Base-by-base conservation (phyloP, 1,140 invertebrate genomes). In the Saccostrea echinata region DNA sequence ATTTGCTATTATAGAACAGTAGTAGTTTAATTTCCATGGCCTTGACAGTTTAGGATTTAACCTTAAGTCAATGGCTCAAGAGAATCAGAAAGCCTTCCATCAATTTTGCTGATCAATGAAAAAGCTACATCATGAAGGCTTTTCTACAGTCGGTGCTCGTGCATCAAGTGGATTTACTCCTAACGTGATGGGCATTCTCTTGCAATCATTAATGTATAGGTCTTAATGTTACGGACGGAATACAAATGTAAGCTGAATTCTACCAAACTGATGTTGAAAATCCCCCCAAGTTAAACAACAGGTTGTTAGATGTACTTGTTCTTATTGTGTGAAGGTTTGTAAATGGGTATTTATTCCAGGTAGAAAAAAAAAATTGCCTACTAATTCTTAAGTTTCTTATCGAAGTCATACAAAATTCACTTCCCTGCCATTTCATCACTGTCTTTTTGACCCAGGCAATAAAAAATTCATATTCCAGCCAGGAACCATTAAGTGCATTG, bases 51-150 rank as follows among this genome's bases (percentile, higher is more conserved):
- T 35, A 16, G 68, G 68, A 76, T 76, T 76, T 76, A 76, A 76
- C 68, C 68, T 76, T 76, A 24, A 76, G 68, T 76, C 68, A 76
- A 76, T 76, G 68, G 68, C 68, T 76, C 68, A 76, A 76, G 68
- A 76, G 68, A 76, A 27, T 76, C 68, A 30, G 30, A 76, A 30
- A 76, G 68, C 27, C 68, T 27, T 76, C 27, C 27, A 76, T 76
- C 68, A 76, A 76, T 33, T 27, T 27, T 16, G 68, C 24, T 11
- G 27, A 76, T 76, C 68, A 76, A 76, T 76, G 68, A 24, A 76
- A 76, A 76, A 76, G 68, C 68, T 76, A 76, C 68, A 76, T 76
- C 27, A 76, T 30, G 27, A 12, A 76, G 68, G 27, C 24, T 76
- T 76, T 76, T 76, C 68, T 30, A 16, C 68, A 76, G 27, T 76